A percentile compares a stretch with the other conserved stretches of the same genome.
phyloP scores from a whole-genome alignment of 1,140 invertebrate genomes.

The Geopemphigus sp. region DNA sequence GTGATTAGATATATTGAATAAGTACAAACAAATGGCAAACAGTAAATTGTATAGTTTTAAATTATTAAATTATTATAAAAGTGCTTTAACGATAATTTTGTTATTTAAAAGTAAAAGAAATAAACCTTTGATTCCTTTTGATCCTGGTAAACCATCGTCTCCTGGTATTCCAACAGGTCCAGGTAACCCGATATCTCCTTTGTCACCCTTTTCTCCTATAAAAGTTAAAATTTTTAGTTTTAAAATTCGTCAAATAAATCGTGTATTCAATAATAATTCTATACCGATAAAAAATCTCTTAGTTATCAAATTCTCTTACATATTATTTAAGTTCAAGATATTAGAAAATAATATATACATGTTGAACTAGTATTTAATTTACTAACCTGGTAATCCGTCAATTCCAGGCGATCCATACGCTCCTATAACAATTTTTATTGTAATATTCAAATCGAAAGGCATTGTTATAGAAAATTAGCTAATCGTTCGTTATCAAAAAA shows the following conservation, averaged over 20 bases:
- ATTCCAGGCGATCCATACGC: conserved; percentile 63
- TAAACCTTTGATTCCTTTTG: conserved; percentile 42
- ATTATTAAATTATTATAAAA: neutral
- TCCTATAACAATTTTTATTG: neutral
- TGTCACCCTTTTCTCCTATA: conserved; percentile 66
- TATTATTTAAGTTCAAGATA: neutral
- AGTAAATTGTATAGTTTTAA: too few species aligned
- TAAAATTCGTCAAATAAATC: neutral
- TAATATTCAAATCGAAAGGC: too few species aligned
- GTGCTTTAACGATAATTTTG: conserved; percentile 35
- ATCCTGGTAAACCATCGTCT: conserved; percentile 61
- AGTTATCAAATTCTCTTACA: neutral
- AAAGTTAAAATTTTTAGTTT: neutral
- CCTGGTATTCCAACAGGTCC: conserved; percentile 74
- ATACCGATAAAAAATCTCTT: neutral
- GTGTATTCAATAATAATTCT: neutral
- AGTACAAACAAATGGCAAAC: too few species aligned
- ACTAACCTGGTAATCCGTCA: conserved; percentile 61
- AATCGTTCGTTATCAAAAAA: too few species aligned
- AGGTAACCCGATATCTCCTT: conserved; percentile 72
- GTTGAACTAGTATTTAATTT: neutral
- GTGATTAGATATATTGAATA: too few species aligned
- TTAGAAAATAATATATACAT: too few species aligned
- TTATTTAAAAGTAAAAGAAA: neutral
- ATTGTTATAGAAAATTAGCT: too few species aligned